Conservation (phyloP, 2,888 invertebrate genomes). For the Ashinkailepas kermadecensis region DNA sequence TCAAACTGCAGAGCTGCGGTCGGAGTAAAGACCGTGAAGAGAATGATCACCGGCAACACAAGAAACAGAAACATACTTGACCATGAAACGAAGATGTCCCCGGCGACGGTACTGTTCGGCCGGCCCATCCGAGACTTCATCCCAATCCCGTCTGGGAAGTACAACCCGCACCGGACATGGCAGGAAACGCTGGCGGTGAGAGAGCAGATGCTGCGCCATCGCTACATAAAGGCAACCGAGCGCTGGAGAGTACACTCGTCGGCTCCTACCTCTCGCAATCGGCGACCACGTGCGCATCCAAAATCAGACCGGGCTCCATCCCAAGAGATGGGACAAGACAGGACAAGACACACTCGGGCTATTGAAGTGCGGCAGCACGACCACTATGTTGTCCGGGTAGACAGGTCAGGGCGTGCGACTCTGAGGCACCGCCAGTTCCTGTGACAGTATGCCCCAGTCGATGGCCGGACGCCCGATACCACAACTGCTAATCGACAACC, state of each 20-base stretch:
- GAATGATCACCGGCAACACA: too few species aligned
- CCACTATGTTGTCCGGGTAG: background rate
- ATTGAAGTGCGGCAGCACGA: background rate
- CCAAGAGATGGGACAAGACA: background rate
- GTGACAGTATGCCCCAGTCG: too few species aligned
- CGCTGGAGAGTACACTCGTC: background rate
- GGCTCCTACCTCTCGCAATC: background rate
- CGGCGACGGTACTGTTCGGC: background rate
- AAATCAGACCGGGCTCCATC: background rate
- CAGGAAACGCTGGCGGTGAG: background rate
- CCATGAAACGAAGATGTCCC: background rate
- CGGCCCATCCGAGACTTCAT: background rate
- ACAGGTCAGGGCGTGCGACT: background rate
- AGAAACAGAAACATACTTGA: background rate
- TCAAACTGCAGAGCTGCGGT: too few species aligned
- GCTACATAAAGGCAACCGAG: background rate
- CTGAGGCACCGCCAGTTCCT: background rate
- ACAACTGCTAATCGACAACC: too few species aligned
- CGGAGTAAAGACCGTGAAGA: too few species aligned
- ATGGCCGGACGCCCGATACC: too few species aligned
- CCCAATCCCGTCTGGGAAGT: background rate
- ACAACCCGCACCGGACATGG: background rate
- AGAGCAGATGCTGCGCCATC: background rate
- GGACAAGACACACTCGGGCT: background rate
- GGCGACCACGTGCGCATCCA: background rate